Evolutionary conservation across 2,797 vertebrate species (phyloP).

Genomic region (Halcyon badia): DNA sequence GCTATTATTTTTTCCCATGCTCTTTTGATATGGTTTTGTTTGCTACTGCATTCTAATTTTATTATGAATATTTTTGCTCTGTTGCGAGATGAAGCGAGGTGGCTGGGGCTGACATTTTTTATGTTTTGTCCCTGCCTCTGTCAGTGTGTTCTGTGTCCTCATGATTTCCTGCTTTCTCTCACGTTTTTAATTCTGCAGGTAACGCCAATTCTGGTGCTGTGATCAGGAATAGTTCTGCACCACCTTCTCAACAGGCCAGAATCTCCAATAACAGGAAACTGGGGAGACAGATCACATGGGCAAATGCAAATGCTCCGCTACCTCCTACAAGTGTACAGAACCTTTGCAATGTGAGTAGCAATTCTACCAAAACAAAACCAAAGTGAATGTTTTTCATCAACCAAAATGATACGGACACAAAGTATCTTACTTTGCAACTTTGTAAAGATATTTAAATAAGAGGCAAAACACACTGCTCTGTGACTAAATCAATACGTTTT

Average conservation of each 20-base stretch:
- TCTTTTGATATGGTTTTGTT: not conserved
- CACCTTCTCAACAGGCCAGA: not conserved
- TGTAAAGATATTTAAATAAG: not conserved
- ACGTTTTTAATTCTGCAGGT: constrained; percentile 2
- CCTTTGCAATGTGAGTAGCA: constrained; percentile 7
- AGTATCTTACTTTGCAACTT: not conserved
- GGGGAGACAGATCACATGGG: not conserved
- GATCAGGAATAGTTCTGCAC: not conserved
- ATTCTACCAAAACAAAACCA: not conserved
- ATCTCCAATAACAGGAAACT: not conserved
- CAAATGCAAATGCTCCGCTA: not conserved
- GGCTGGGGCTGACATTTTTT: not conserved
- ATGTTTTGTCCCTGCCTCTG: not conserved
- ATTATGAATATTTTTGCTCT: not conserved
- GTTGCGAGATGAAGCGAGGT: not conserved
- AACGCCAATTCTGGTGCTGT: not conserved
- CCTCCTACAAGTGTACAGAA: not conserved
- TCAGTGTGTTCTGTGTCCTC: not conserved
- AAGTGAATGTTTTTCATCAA: not conserved
- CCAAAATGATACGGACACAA: not conserved
- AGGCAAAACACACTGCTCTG: not conserved
- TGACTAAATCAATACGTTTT: not conserved
- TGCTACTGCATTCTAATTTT: not conserved
- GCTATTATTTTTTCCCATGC: not conserved
- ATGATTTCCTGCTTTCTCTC: not conserved